Conservation (phyloP, 2,797 vertebrate genomes). For the Fringilla coelebs region DNA sequence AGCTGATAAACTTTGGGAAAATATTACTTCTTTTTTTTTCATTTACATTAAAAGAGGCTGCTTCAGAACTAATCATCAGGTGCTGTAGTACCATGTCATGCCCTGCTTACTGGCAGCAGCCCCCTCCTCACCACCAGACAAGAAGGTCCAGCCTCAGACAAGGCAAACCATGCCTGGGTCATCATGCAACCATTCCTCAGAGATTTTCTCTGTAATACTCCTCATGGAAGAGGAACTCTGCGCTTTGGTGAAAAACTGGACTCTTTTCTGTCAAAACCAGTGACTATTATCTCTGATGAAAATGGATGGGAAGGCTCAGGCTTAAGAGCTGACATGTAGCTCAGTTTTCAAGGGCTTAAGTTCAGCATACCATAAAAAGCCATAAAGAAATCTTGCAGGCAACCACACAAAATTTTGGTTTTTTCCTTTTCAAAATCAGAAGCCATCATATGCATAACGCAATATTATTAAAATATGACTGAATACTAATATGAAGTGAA, state of each 20-base stretch:
- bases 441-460: background rate
- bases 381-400: background rate
- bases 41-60: background rate
- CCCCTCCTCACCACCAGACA: background rate
- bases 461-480: background rate
- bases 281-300: background rate
- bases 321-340: background rate
- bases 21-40: background rate
- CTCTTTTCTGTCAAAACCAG: background rate
- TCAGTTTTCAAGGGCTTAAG: background rate
- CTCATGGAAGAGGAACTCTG: background rate
- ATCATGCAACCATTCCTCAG: background rate
- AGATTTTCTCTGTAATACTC: background rate
- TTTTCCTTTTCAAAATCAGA: background rate
- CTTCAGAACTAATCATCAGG: background rate
- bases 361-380: background rate
- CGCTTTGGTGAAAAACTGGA: background rate
- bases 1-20: background rate
- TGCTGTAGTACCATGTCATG: rapidly evolving
- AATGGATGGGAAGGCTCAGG: background rate
- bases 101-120: background rate
- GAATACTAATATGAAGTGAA: no score
- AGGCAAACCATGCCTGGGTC: background rate
- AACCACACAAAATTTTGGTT: background rate
- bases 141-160: rapidly evolving